These are phyloP conservation scores for Nannospalax galili DNA, from an alignment of 2,113 vertebrate genomes.

Conservation along the genomic window DNA sequence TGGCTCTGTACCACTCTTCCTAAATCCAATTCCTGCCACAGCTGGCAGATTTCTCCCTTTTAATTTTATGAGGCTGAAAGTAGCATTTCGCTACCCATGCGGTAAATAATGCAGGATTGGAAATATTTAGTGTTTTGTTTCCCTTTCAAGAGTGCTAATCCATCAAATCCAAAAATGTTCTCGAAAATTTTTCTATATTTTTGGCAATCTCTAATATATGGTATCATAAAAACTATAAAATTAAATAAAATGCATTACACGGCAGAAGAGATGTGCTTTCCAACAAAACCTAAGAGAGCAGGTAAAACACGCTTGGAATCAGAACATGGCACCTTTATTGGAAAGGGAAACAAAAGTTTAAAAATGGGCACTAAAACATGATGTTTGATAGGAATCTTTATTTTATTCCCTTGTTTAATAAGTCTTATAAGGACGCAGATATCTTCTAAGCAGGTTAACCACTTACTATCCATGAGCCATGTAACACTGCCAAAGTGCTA, in stretches of 20 bases:
- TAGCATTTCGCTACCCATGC: constrained; percentile 98
- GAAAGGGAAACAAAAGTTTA: constrained; percentile 46
- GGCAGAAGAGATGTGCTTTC: constrained; percentile 72
- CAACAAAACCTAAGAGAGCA: constrained; percentile 54
- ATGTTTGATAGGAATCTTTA: not conserved
- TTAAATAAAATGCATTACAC: constrained; percentile 76
- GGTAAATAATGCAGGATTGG: constrained; percentile 98
- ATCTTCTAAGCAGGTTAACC: constrained; percentile 42
- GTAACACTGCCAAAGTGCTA: not conserved
- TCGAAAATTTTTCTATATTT: constrained; percentile 85
- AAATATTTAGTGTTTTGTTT: constrained; percentile 99
- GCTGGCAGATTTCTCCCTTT: constrained; percentile 94
- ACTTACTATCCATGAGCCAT: not conserved
- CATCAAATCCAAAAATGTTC: constrained; percentile 90
- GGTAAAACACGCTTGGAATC: constrained; percentile 57
- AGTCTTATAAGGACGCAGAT: constrained; percentile 20
- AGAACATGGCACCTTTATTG: not conserved
- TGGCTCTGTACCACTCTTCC: constrained; percentile 96
- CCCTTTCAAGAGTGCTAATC: constrained; percentile 93
- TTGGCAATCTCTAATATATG: constrained; percentile 83
- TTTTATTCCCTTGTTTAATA: constrained; percentile 23
- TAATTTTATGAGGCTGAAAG: constrained; percentile 99
- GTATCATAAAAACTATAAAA: constrained; percentile 83
- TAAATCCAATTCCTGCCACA: constrained; percentile 96
- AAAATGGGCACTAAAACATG: not conserved